Conservation (phyloP, 2,888 invertebrate genomes). For the Cryptus viduatorius region DNA sequence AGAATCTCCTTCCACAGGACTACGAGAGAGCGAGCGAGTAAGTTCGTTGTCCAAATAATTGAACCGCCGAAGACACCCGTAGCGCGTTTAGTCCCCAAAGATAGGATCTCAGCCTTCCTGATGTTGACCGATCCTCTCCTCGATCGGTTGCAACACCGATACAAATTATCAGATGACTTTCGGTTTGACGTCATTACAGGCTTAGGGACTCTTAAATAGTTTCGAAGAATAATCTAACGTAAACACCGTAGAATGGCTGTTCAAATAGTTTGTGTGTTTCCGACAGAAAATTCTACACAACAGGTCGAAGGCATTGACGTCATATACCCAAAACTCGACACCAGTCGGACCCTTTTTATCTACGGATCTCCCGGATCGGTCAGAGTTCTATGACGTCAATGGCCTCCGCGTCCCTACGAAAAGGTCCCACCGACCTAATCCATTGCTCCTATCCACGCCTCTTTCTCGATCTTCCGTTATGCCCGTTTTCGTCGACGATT, state of each 20-base stretch:
- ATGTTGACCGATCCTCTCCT: not conserved
- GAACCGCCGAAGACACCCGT: not conserved
- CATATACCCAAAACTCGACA: conserved; percentile 28
- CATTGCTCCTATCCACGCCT: not conserved
- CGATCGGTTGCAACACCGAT: not conserved
- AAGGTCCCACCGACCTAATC: conserved; percentile 30
- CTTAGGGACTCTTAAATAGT: not conserved
- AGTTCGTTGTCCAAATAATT: conserved; percentile 17
- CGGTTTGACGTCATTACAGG: conserved; percentile 8
- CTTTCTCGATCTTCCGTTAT: not conserved
- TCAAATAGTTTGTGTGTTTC: not conserved
- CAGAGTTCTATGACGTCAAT: conserved; percentile 40
- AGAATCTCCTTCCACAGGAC: too few species aligned
- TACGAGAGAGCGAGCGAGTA: not conserved
- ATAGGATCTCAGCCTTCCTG: not conserved
- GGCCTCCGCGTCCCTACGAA: conserved; percentile 13
- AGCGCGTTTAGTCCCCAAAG: not conserved
- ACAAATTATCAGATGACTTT: conserved; percentile 26
- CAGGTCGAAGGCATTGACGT: conserved; percentile 36
- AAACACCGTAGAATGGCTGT: not conserved
- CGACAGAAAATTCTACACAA: too few species aligned
- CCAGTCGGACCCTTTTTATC: conserved; percentile 42
- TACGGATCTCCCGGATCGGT: conserved; percentile 2
- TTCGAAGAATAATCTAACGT: not conserved
- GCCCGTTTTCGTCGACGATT: conserved; percentile 21